These are phyloP conservation scores for Tylochromis polylepis DNA, from an alignment of 2,113 vertebrate genomes.

Conservation along the genomic window DNA sequence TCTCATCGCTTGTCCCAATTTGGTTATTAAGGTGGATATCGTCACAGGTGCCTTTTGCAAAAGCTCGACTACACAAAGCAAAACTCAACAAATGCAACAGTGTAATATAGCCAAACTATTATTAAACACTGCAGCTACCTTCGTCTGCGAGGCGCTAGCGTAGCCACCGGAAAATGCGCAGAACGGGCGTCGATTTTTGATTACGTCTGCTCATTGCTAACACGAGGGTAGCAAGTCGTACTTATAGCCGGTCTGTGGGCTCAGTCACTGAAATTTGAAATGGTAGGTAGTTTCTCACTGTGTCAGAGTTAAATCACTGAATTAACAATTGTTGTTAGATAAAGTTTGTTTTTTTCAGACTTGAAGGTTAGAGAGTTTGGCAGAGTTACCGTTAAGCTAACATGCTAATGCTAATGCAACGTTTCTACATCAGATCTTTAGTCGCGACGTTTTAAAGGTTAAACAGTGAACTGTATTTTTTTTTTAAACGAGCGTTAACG, in stretches of 20 bases:
- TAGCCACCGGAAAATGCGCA: conserved; percentile 58
- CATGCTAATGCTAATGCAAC: background rate
- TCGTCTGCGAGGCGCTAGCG: conserved; percentile 29
- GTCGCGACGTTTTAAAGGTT: background rate
- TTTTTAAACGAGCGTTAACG: background rate
- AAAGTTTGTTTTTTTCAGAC: accelerated
- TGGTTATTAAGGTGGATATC: background rate
- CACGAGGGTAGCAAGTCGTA: conserved; percentile 37
- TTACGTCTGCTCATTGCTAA: conserved; percentile 14
- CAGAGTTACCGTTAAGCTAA: background rate
- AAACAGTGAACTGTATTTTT: background rate
- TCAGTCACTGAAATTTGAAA: background rate
- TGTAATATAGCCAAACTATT: background rate
- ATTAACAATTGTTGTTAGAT: background rate
- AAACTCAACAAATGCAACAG: background rate
- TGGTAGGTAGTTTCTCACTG: conserved; percentile 34
- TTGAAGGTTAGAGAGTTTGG: background rate
- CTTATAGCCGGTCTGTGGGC: background rate
- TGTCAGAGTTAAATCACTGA: accelerated
- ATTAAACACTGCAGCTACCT: conserved; percentile 26
- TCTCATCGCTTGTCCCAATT: accelerated
- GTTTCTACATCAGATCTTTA: background rate
- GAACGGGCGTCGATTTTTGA: conserved; percentile 36
- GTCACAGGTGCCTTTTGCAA: background rate
- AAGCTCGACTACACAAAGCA: background rate